phyloP scores from a whole-genome alignment of 2,888 invertebrate genomes.

The Orthosia gothica region DNA sequence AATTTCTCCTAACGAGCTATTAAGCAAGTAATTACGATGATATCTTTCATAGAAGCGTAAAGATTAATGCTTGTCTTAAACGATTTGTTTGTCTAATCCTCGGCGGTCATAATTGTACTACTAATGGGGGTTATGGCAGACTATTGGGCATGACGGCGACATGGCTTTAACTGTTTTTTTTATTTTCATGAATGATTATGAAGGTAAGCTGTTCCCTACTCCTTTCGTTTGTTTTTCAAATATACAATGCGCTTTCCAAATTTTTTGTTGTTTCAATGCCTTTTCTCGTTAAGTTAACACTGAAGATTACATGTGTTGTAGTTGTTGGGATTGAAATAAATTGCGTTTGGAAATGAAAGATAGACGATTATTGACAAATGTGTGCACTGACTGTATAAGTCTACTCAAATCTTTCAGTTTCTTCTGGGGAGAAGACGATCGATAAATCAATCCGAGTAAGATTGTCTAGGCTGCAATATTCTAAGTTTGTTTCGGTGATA shows the following conservation, averaged over 20 bases:
- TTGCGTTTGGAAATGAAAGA: no score
- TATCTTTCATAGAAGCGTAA: conserved; percentile 53
- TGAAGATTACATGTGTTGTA: not conserved
- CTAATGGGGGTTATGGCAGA: conserved; percentile 30
- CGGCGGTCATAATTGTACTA: conserved; percentile 45
- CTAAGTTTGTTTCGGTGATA: no score
- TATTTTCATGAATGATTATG: not conserved
- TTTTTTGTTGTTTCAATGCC: no score
- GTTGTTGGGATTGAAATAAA: not conserved
- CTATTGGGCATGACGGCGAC: conserved; percentile 11
- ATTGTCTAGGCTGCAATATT: no score
- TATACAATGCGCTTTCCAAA: no score
- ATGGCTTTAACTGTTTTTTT: not conserved
- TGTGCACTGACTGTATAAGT: no score
- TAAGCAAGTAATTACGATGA: conserved; percentile 36
- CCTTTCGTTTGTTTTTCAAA: no score
- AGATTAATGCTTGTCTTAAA: conserved; percentile 52
- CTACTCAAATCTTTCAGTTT: no score
- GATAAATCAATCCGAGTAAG: no score
- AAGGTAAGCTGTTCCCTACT: no score
- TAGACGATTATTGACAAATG: no score
- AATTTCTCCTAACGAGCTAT: conserved; percentile 38
- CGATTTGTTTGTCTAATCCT: conserved; percentile 63
- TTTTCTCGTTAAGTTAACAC: not conserved
- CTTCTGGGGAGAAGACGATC: no score